Evolutionary conservation across 2,113 vertebrate species (phyloP), one percentile per base, ranked within the genome.

Genomic region (Sylvietta virens): DNA sequence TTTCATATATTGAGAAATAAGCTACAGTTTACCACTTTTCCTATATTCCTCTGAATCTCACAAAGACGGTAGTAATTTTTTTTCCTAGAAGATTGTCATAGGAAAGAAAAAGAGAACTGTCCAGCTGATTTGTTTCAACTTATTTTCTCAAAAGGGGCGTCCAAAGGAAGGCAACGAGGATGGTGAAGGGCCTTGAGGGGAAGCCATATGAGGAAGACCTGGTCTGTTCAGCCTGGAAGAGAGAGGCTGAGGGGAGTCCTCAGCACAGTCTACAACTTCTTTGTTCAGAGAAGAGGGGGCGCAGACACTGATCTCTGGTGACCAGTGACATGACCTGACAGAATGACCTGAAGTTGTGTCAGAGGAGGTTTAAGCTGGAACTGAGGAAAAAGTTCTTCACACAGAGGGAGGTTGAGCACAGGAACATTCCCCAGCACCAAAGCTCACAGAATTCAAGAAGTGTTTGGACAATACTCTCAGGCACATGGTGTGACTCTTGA

Each of bases 231-330:
- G 53, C 44, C 26, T 67, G 45, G 45, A 48, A 28, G 65, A 74
- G 35, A 67, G 13, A 86, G 11, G 18, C 33, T 60, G 53, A 60
- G 44, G 27, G 27, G 27, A 58, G 9, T 26, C 22, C 31, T 37
- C 31, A 18, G 26, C 18, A 50, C 18, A 44, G 13, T 12, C 35
- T 31, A 31, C 61, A 67, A 3, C 6, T n/a, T 73, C 17, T 15
- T 30, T n/a, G 33, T 33, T 24, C 7, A 7, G 26, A 42, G 37
- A 51, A 31, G 35, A 10, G 11, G 3, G 0, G 8, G 9, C 27
- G 9, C 9, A 58, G 26, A 12, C 9, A 42, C 6, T 50, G 37
- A 50, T 66, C 53, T 44, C 3, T 50, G 44, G 26, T 42, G 31
- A 50, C 4, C 35, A 50, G 51, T 21, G 51, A 26, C 35, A 50